Conservation (phyloP, 37 sponge, comb jelly and placozoan species). For the Crambe crambe region DNA sequence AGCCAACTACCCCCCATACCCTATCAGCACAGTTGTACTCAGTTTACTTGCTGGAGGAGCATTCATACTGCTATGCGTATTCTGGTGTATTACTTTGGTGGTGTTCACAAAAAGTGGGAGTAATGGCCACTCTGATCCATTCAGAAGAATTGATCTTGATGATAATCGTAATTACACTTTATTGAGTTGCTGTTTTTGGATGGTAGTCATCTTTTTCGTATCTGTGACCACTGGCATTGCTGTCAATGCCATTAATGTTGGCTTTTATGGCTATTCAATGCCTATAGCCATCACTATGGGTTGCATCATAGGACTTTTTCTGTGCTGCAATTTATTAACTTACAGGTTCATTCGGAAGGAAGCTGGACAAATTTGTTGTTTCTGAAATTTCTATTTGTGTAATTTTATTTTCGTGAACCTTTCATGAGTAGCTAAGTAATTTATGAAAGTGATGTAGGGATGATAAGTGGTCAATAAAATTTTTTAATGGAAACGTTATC, state of each 20-base stretch:
- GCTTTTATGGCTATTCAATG: not conserved
- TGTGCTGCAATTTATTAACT: not conserved
- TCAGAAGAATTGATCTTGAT: too few relatives aligned
- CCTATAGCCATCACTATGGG: not conserved
- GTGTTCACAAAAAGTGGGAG: not conserved
- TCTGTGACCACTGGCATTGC: not conserved
- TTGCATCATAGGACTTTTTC: not conserved
- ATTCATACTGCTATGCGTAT: not conserved
- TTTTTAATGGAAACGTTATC: too few relatives aligned
- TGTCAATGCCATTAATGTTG: not conserved
- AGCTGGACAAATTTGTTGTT: too few relatives aligned
- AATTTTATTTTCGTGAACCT: too few relatives aligned
- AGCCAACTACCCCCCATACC: too few relatives aligned
- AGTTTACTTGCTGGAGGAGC: not conserved
- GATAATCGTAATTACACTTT: too few relatives aligned
- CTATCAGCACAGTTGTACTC: not conserved
- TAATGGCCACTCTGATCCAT: not conserved
- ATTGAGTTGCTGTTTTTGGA: not conserved
- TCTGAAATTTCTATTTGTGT: too few relatives aligned
- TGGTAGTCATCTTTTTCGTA: too few relatives aligned
- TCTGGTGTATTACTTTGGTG: not conserved
- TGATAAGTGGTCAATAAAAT: too few relatives aligned
- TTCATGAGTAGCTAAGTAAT: too few relatives aligned
- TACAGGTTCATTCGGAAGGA: too few relatives aligned
- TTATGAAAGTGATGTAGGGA: too few relatives aligned